These are phyloP conservation scores for Ormyrus pomaceus DNA, from an alignment of 2,888 invertebrate species.

Conservation along the genomic window DNA sequence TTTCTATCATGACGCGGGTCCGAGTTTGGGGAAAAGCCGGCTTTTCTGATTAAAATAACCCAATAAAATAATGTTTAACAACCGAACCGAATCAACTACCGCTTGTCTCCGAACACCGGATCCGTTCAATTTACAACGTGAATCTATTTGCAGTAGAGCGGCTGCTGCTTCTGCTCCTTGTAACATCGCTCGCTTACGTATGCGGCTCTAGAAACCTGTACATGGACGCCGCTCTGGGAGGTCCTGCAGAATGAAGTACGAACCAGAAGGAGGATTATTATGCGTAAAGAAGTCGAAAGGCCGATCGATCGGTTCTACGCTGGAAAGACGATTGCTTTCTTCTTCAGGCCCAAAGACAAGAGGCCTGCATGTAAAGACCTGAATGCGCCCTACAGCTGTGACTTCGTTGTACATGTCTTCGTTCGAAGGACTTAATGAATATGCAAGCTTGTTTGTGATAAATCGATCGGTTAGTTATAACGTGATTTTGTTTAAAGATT, in stretches of 20 bases:
- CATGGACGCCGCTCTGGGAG: slow-evolving; percentile 16
- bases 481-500: not conserved
- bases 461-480: not conserved
- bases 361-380: too few species aligned
- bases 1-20: too few species aligned
- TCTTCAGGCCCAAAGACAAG: too few species aligned
- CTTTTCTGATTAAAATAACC: too few species aligned
- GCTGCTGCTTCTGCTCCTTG: not conserved
- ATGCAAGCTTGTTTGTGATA: slow-evolving; percentile 6
- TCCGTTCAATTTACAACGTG: slow-evolving; percentile 56
- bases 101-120: slow-evolving; percentile 17
- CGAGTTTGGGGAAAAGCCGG: too few species aligned
- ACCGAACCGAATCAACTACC: not conserved
- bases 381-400: too few species aligned
- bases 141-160: slow-evolving; percentile 53
- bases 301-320: too few species aligned
- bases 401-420: too few species aligned
- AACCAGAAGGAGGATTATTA: not conserved
- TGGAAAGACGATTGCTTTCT: too few species aligned
- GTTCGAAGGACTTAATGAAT: slow-evolving; percentile 10
- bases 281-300: not conserved
- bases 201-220: too few species aligned
- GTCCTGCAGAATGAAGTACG: slow-evolving; percentile 18
- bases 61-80: not conserved
- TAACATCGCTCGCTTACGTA: not conserved